Evolutionary conservation across 2,113 vertebrate species (phyloP).

Genomic region (Hylia prasina): DNA sequence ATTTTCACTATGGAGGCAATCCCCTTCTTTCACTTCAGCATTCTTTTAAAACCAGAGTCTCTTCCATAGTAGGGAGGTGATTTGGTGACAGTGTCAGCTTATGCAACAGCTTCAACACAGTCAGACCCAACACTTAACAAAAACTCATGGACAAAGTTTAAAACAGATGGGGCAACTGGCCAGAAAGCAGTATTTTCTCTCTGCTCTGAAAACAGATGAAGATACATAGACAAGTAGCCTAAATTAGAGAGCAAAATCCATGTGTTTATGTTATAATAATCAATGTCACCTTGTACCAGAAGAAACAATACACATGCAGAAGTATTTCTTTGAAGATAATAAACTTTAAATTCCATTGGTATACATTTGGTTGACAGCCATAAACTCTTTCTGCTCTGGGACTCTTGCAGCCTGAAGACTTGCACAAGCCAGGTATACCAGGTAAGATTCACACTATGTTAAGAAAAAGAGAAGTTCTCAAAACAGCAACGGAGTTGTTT

Average conservation of each 20-base stretch:
- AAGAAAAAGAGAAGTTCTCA: background rate
- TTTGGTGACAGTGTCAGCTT: background rate
- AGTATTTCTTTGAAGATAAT: background rate
- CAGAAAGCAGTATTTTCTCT: background rate
- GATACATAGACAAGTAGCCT: background rate
- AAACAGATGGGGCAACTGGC: background rate
- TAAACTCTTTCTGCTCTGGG: background rate
- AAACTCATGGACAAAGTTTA: background rate
- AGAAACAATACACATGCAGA: background rate
- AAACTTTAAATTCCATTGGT: background rate
- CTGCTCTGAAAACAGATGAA: background rate
- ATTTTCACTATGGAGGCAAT: background rate
- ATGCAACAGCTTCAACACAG: background rate
- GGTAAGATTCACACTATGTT: background rate
- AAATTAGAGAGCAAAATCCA: background rate
- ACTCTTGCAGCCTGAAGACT: background rate
- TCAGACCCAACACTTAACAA: background rate
- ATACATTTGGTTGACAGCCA: background rate
- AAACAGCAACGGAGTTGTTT: background rate
- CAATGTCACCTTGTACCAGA: background rate
- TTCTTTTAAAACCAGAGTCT: background rate
- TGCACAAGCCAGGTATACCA: background rate
- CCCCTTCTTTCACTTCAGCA: background rate
- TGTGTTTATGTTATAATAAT: background rate
- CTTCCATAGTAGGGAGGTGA: background rate